Evolutionary conservation across 1,140 invertebrate genomes (phyloP), one percentile per base, ranked within the genome.

Genomic region (Achatina immaculata): DNA sequence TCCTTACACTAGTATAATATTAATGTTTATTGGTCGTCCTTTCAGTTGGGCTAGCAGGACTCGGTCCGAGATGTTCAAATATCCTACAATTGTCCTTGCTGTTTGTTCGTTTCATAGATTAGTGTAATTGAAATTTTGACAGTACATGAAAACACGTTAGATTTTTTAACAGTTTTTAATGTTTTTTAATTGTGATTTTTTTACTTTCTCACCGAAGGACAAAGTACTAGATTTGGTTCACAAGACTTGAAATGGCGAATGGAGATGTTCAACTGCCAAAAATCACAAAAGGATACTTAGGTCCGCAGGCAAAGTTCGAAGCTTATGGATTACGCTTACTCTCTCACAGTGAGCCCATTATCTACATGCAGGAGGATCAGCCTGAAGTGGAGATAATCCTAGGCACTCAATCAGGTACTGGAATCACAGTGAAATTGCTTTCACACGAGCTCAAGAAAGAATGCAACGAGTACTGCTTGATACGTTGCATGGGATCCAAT

Each of bases 211-310:
- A n/a, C n/a, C n/a, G n/a, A n/a, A n/a, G n/a, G n/a, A n/a, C n/a
- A n/a, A n/a, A n/a, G n/a, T 62, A n/a, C 28, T 16, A 62, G 58
- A 62, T 14, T 48, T 45, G 31, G 6, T 16, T 7, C 11, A 31
- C 28, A 34, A 66, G 28, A 36, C 28, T 11, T n/a, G 36, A 76
- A 72, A 78, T 78, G 76, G 74, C 78, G 40, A 24, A 81, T 68
- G 19, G 83, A 81, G 38, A n/a, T 3, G 84, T 88, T 0, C 86
- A 86, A 69, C 80, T 90, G 28, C 90, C 89, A 1, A 86, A 85
- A 58, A 80, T 91, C n/a, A 89, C 90, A 0, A 87, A 89, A 11
- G 89, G 89, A 9, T 91, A 89, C 79, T 83, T 91, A 0, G 90
- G 90, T 19, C 86, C 86, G 31, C 89, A 91, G 81, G 87, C 86